Evolutionary conservation across 2,113 vertebrate species (phyloP).

Genomic region (Triplophysa dalaica): DNA sequence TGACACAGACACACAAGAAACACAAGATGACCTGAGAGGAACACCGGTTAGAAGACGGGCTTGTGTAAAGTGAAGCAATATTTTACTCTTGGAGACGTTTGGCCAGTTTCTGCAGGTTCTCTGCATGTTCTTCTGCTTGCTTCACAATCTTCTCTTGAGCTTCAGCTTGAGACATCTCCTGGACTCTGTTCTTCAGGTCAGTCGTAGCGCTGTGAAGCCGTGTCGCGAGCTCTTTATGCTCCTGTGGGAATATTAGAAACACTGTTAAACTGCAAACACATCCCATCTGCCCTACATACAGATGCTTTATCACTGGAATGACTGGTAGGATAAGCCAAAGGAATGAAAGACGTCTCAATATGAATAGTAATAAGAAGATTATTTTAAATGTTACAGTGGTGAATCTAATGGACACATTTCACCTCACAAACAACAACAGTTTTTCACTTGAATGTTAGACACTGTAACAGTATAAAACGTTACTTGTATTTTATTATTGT

Average conservation of each 20-base stretch:
- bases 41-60: too few relatives aligned
- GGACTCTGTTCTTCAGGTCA: slow-evolving; percentile 81
- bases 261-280: background rate
- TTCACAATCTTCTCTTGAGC: slow-evolving; percentile 78
- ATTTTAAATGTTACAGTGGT: too few relatives aligned
- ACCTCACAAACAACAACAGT: too few relatives aligned
- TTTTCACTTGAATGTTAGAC: too few relatives aligned
- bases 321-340: too few relatives aligned
- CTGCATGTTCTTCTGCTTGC: slow-evolving; percentile 83
- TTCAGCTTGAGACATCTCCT: slow-evolving; percentile 73
- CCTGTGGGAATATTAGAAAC: slow-evolving; percentile 66
- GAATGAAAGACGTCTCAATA: too few relatives aligned
- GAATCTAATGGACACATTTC: too few relatives aligned
- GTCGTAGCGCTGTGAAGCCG: slow-evolving; percentile 84
- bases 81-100: slow-evolving; percentile 84
- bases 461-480: too few relatives aligned
- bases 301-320: too few relatives aligned
- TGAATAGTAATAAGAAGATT: too few relatives aligned
- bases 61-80: background rate
- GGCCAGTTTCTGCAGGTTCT: slow-evolving; percentile 76
- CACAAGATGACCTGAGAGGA: too few relatives aligned
- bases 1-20: background rate
- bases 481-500: too few relatives aligned
- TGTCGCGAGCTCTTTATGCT: slow-evolving; percentile 83
- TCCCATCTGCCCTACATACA: background rate